phyloP scores from a whole-genome alignment of 2,888 invertebrate species.

The Isotomurus palustris region DNA sequence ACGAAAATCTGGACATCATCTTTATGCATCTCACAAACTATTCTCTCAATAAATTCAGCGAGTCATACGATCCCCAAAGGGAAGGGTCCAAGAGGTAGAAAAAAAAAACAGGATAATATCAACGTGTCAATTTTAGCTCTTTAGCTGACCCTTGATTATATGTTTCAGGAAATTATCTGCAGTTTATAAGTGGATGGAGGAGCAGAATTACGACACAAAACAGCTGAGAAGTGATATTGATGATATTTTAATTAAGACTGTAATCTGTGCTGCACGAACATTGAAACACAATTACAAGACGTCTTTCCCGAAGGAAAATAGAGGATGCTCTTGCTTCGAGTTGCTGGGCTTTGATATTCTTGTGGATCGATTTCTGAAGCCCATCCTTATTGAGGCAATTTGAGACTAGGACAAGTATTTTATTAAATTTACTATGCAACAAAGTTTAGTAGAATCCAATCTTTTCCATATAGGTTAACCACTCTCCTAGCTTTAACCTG shows the following conservation, averaged over 20 bases:
- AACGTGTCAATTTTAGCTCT: no score
- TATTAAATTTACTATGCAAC: not conserved
- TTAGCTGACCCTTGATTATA: no score
- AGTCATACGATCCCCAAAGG: conserved; percentile 71
- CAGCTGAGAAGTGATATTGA: conserved; percentile 78
- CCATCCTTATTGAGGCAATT: conserved; percentile 68
- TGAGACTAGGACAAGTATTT: not conserved
- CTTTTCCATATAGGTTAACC: conserved; percentile 70
- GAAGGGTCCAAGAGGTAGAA: conserved; percentile 80
- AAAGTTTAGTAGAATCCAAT: not conserved
- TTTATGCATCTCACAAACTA: conserved; percentile 95
- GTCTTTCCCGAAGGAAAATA: conserved; percentile 80
- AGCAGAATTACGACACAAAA: conserved; percentile 67
- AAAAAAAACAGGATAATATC: no score
- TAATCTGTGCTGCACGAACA: conserved; percentile 73
- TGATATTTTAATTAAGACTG: conserved; percentile 84
- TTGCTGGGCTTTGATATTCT: conserved; percentile 86
- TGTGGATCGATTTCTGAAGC: conserved; percentile 76
- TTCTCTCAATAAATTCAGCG: conserved; percentile 84
- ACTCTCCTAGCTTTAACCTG: conserved; percentile 88
- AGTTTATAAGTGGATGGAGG: conserved; percentile 69
- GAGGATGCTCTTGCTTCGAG: conserved; percentile 83
- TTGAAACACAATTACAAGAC: conserved; percentile 81
- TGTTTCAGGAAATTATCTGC: conserved; percentile 66
- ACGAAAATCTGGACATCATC: conserved; percentile 74